These are phyloP conservation scores for Drosophila serrata DNA, from an alignment of 1,140 invertebrate species.

Conservation along the genomic window DNA sequence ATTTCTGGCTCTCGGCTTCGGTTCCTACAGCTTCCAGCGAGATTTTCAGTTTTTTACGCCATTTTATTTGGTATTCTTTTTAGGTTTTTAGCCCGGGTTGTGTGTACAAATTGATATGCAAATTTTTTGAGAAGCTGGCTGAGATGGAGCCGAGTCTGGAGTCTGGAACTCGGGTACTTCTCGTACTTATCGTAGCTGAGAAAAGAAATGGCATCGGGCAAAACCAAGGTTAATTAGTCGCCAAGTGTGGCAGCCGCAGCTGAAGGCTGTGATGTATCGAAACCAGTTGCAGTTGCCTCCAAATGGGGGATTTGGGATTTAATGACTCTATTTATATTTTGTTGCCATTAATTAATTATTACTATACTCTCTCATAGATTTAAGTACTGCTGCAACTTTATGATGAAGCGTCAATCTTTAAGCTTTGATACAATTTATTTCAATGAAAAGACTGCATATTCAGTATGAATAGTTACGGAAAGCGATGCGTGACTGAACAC, in stretches of 20 bases:
- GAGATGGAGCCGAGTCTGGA: slow-evolving; percentile 19
- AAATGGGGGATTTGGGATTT: background rate
- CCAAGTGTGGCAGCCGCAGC: slow-evolving; percentile 60
- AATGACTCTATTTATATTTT: slow-evolving; percentile 27
- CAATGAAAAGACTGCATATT: slow-evolving; percentile 3
- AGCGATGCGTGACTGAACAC: slow-evolving; percentile 4
- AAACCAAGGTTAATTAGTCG: slow-evolving; percentile 71
- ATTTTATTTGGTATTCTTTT: slow-evolving; percentile 54
- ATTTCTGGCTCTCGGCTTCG: slow-evolving; percentile 66
- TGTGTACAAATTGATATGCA: slow-evolving; percentile 85
- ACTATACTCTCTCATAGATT: background rate
- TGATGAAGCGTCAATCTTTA: slow-evolving; percentile 2
- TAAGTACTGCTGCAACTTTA: background rate
- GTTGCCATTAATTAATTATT: background rate
- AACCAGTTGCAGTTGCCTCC: slow-evolving; percentile 5
- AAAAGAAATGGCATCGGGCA: slow-evolving; percentile 40
- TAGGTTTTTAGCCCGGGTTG: slow-evolving; percentile 14
- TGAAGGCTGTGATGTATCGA: slow-evolving; percentile 24
- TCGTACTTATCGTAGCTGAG: slow-evolving; percentile 36
- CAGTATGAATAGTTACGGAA: background rate
- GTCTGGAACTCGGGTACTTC: slow-evolving; percentile 3
- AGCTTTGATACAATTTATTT: slow-evolving; percentile 1
- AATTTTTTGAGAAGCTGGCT: slow-evolving; percentile 72
- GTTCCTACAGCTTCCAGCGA: slow-evolving; percentile 40
- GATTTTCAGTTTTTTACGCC: slow-evolving; percentile 76